A percentile compares a stretch with the other conserved stretches of the same genome.
phyloP scores from a whole-genome alignment of 2,888 invertebrate species.

The Serripes groenlandicus region DNA sequence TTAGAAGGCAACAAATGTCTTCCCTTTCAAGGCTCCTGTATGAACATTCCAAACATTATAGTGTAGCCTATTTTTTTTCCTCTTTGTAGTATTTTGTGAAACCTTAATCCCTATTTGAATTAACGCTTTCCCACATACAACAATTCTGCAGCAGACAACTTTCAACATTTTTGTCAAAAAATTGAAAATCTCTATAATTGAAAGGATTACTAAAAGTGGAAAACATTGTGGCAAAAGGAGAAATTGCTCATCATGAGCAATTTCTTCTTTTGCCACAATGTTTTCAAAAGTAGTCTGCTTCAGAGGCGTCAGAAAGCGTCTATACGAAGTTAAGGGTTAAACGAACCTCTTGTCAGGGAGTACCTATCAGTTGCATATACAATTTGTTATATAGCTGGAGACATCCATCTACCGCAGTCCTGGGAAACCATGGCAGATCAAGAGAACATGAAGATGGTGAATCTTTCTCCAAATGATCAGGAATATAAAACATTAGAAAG shows the following conservation, averaged over 20 bases:
- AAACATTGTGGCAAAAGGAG: neutral
- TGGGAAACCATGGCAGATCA: slow-evolving; percentile 4
- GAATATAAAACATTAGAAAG: slow-evolving; percentile 12
- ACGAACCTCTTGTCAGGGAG: too few species aligned
- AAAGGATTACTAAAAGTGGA: neutral
- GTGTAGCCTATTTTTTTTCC: too few species aligned
- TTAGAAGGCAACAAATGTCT: too few species aligned
- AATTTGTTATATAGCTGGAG: neutral
- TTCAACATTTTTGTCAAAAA: neutral
- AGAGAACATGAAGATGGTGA: slow-evolving; percentile 4
- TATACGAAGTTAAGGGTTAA: neutral
- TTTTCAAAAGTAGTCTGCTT: neutral
- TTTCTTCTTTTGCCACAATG: neutral
- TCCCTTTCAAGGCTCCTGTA: too few species aligned
- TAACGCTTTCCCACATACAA: neutral
- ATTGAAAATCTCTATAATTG: neutral
- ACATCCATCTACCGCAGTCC: neutral
- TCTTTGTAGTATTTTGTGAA: too few species aligned
- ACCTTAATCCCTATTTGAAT: too few species aligned
- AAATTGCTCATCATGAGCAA: neutral
- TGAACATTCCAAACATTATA: too few species aligned
- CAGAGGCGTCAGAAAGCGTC: neutral
- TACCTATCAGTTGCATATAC: neutral
- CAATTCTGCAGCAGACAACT: neutral
- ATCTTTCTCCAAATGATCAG: neutral